Conservation (phyloP, 2,888 invertebrate genomes). For the Ypsolopha sequella region DNA sequence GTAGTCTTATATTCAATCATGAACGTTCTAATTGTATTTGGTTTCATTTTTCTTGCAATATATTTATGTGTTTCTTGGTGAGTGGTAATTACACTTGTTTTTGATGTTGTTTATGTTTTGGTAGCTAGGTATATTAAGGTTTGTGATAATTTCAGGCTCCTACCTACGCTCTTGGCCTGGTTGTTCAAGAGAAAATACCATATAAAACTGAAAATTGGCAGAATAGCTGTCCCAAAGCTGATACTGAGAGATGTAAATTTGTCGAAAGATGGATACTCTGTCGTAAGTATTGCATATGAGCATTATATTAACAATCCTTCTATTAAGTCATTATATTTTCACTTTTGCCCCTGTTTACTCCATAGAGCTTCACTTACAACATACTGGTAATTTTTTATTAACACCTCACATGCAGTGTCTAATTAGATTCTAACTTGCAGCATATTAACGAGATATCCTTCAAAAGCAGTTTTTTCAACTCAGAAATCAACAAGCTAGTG, state of each 20-base stretch:
- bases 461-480: constrained; percentile 89
- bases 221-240: constrained; percentile 85
- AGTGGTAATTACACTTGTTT: constrained; percentile 66
- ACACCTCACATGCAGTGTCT: background rate
- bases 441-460: constrained; percentile 88
- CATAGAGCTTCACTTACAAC: too few relatives aligned
- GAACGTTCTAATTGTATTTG: constrained; percentile 45
- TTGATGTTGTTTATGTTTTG: constrained; percentile 68
- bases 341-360: too few relatives aligned
- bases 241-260: constrained; percentile 85
- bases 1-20: constrained; percentile 16
- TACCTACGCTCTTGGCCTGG: constrained; percentile 84
- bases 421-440: constrained; percentile 50
- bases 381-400: background rate
- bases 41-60: constrained; percentile 45
- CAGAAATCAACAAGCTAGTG: constrained; percentile 86
- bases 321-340: too few relatives aligned
- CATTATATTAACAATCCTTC: too few relatives aligned
- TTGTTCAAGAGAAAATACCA: constrained; percentile 83
- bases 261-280: constrained; percentile 81
- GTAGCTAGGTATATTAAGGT: constrained; percentile 28
- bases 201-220: constrained; percentile 83
- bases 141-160: constrained; percentile 70
- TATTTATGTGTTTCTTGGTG: constrained; percentile 76
- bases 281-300: constrained; percentile 67